Conservation (phyloP, 2,113 vertebrate genomes). For the Ginglymostoma cirratum region DNA sequence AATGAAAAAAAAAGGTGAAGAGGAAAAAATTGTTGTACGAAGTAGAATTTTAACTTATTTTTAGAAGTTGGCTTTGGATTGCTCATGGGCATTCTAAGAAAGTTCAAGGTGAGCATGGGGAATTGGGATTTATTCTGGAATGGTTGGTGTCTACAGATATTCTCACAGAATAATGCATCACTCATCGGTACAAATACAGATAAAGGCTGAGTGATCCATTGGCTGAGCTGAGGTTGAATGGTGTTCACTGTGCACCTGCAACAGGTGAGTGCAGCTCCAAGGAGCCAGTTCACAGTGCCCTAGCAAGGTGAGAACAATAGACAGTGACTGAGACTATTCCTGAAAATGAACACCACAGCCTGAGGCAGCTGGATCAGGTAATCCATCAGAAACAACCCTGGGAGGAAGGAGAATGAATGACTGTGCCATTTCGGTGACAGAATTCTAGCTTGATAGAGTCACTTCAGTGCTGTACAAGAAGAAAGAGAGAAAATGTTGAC, state of each 20-base stretch:
- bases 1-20: too few relatives aligned
- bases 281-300: background rate
- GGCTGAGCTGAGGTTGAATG: background rate
- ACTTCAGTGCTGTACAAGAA: background rate
- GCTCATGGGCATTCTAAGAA: too few relatives aligned
- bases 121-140: too few relatives aligned
- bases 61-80: too few relatives aligned
- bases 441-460: background rate
- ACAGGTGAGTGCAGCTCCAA: conserved; percentile 3
- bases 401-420: conserved; percentile 5
- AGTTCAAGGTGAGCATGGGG: too few relatives aligned
- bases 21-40: too few relatives aligned
- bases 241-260: background rate
- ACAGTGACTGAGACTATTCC: background rate
- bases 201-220: background rate
- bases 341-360: conserved; percentile 1
- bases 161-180: background rate
- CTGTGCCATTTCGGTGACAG: background rate
- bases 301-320: background rate
- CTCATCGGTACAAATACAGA: background rate
- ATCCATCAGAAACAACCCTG: conserved; percentile 10
- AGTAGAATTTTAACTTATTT: too few relatives aligned
- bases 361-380: background rate
- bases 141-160: too few relatives aligned
- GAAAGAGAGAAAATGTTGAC: background rate